Percentiles rank a stretch among this genome's conserved stretches.
These are phyloP conservation scores for Merodon equestris DNA, from an alignment of 2,888 invertebrate species.

Conservation along the genomic window DNA sequence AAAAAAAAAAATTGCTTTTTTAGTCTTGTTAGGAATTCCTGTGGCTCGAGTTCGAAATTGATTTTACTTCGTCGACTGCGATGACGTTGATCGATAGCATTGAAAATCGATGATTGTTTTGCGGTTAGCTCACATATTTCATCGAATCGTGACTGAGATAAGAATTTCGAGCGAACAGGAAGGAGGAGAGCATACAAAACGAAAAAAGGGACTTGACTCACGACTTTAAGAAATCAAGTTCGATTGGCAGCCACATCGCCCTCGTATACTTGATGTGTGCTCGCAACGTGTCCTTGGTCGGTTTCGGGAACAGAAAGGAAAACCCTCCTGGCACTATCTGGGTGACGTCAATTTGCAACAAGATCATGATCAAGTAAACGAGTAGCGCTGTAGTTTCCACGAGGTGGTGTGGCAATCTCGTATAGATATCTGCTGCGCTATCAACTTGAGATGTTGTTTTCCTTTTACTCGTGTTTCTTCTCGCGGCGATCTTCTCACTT, in stretches of 20 bases:
- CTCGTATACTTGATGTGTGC: conserved; percentile 15
- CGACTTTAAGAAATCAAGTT: conserved; percentile 53
- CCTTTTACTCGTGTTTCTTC: conserved; percentile 4
- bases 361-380: conserved; percentile 51
- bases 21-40: neutral
- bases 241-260: conserved; percentile 41
- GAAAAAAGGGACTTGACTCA: conserved; percentile 33
- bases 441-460: conserved; percentile 31
- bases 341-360: conserved; percentile 26
- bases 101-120: conserved; percentile 21
- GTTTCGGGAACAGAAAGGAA: conserved; percentile 37
- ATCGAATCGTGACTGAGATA: conserved; percentile 60
- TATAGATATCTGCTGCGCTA: conserved; percentile 28
- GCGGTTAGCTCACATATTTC: conserved; percentile 37
- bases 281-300: conserved; percentile 51
- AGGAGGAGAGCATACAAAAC: conserved; percentile 1
- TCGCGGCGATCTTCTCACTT: conserved; percentile 59
- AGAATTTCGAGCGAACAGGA: conserved; percentile 28
- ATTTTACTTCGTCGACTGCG: conserved; percentile 31
- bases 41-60: conserved; percentile 36
- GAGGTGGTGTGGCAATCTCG: conserved; percentile 16
- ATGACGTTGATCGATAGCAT: conserved; percentile 53
- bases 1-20: no score
- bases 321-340: no score
- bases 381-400: neutral